phyloP scores from a whole-genome alignment of 2,797 vertebrate species.

The Microctenopoma stevenorrisi region DNA sequence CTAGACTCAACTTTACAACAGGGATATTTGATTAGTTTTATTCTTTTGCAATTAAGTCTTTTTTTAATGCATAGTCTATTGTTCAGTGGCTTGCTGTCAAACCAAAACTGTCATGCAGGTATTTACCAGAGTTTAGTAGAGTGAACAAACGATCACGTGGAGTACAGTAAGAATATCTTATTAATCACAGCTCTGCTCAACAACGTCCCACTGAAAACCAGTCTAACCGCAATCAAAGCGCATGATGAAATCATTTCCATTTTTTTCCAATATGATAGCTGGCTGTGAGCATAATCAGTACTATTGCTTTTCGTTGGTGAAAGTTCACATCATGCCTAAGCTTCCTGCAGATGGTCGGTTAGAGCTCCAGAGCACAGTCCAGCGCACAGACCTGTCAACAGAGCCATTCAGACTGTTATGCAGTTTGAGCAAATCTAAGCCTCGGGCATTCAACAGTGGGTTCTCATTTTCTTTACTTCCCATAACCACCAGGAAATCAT shows the following conservation, averaged over 20 bases:
- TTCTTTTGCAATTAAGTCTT: constrained; percentile 11
- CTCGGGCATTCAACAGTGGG: not conserved
- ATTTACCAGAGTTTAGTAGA: not conserved
- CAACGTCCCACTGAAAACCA: not conserved
- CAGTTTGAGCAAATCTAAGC: constrained; percentile 14
- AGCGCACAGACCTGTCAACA: not conserved
- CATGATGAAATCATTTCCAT: not conserved
- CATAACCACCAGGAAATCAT: constrained; percentile 17
- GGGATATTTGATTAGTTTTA: constrained; percentile 14
- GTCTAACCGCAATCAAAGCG: not conserved
- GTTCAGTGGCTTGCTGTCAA: constrained; percentile 9
- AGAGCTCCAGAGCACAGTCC: not conserved
- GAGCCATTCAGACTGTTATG: constrained; percentile 1
- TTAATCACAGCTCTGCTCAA: not conserved
- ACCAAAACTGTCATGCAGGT: not conserved
- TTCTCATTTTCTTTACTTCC: constrained; percentile 30
- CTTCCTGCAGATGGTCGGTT: not conserved
- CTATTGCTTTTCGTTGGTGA: not conserved
- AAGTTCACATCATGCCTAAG: not conserved
- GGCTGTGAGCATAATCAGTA: not conserved
- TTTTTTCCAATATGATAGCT: not conserved
- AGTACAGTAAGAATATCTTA: not conserved
- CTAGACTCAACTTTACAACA: constrained; percentile 3
- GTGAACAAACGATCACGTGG: not conserved
- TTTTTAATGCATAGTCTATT: not conserved